A percentile compares a stretch with the other conserved stretches of the same genome.
Conservation (phyloP, 2,797 vertebrate genomes). For the Heterohyrax brucei region DNA sequence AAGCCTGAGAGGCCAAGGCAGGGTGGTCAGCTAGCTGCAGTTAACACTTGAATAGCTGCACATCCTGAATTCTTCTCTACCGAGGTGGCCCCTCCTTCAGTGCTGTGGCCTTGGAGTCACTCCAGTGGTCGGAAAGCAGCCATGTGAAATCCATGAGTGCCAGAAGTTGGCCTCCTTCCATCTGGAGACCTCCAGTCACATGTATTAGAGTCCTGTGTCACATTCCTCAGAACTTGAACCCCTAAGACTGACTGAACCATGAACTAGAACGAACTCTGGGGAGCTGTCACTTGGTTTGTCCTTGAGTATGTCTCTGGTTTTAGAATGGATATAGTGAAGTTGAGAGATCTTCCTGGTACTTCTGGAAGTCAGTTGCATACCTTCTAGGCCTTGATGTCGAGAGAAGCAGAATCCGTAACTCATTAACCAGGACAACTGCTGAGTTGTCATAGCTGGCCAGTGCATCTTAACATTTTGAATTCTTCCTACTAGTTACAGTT, state of each 20-base stretch:
- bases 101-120: not conserved
- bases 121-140: not conserved
- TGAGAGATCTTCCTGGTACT: not conserved
- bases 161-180: not conserved
- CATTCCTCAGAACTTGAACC: not conserved
- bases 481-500: not conserved
- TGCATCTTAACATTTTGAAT: not conserved
- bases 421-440: not conserved
- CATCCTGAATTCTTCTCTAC: not conserved
- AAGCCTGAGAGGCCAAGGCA: not conserved
- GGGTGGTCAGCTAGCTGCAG: not conserved
- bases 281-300: not conserved
- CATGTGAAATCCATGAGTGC: not conserved
- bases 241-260: not conserved
- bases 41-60: not conserved
- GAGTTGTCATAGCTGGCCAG: not conserved
- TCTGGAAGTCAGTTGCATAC: not conserved
- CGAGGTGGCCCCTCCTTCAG: not conserved
- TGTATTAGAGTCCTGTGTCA: not conserved
- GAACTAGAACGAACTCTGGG: not conserved
- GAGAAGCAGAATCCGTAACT: not conserved
- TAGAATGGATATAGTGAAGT: not conserved
- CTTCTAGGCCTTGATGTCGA: not conserved
- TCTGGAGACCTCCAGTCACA: not conserved
- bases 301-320: not conserved